Conservation (phyloP, 2,113 vertebrate species). For the Anoura caudifer region DNA sequence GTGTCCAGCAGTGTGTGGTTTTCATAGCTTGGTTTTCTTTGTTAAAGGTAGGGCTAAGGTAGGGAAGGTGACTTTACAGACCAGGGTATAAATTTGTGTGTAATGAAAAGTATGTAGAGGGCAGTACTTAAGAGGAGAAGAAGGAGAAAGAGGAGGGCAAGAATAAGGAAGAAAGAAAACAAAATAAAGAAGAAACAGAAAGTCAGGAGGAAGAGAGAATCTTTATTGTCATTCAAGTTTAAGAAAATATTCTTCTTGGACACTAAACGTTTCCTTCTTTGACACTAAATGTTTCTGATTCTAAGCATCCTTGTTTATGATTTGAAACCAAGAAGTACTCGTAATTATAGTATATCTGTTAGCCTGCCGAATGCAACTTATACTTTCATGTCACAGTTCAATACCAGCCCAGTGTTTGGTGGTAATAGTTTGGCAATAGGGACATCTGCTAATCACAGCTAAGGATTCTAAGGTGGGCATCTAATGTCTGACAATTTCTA, state of each 20-base stretch:
- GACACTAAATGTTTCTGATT: neutral
- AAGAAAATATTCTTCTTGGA: neutral
- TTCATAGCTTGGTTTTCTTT: constrained; percentile 45
- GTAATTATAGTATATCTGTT: neutral
- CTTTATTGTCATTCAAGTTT: neutral
- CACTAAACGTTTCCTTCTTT: neutral
- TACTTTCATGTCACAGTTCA: rapidly evolving
- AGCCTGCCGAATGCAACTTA: neutral
- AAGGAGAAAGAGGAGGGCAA: neutral
- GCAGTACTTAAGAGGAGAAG: neutral
- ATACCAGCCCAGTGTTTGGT: neutral
- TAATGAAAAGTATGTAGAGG: neutral
- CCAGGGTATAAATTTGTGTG: neutral
- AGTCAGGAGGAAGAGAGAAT: neutral
- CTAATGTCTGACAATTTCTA: neutral
- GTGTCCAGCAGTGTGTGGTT: constrained; percentile 9
- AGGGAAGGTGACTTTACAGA: neutral
- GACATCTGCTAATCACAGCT: neutral
- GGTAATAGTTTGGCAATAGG: neutral
- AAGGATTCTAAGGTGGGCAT: neutral
- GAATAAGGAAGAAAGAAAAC: neutral
- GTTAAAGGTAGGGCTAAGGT: neutral
- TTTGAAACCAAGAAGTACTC: neutral
- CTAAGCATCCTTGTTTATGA: neutral
- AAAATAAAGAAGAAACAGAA: neutral